Evolutionary conservation across 2,888 invertebrate genomes (phyloP).

Genomic region (Dynastes maya): DNA sequence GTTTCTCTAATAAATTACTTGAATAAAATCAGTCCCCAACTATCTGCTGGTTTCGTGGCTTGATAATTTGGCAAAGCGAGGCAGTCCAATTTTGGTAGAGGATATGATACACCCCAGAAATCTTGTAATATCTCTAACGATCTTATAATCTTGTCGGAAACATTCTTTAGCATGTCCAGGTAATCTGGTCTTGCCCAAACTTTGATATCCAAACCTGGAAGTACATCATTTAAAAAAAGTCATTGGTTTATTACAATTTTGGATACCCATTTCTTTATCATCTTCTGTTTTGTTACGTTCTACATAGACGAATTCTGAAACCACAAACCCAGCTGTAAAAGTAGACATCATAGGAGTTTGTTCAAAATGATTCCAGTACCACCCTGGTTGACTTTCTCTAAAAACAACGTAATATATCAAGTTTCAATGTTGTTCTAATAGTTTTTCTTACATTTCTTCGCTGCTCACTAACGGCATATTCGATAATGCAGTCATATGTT

Average conservation of each 20-base stretch:
- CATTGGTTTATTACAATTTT: neutral
- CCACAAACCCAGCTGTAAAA: slow-evolving; percentile 82
- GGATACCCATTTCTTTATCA: slow-evolving; percentile 62
- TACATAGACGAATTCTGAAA: slow-evolving; percentile 75
- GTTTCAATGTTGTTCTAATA: neutral
- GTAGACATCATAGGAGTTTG: slow-evolving; percentile 84
- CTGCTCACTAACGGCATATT: slow-evolving; percentile 77
- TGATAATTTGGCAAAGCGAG: slow-evolving; percentile 82
- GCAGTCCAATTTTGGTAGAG: slow-evolving; percentile 80
- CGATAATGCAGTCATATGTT: slow-evolving; percentile 75
- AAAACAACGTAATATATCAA: neutral
- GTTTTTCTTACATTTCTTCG: slow-evolving; percentile 75
- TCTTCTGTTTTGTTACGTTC: slow-evolving; percentile 55
- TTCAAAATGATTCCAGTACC: slow-evolving; percentile 80
- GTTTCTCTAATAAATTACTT: slow-evolving; percentile 73
- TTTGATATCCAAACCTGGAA: slow-evolving; percentile 71
- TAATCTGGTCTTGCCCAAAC: slow-evolving; percentile 80
- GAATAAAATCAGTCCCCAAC: slow-evolving; percentile 86
- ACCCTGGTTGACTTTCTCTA: slow-evolving; percentile 74
- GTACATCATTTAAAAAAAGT: slow-evolving; percentile 6
- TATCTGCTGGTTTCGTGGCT: slow-evolving; percentile 82
- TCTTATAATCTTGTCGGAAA: slow-evolving; percentile 74
- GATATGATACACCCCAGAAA: slow-evolving; percentile 79
- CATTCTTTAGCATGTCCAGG: slow-evolving; percentile 74
- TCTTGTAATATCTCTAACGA: slow-evolving; percentile 76